These are phyloP conservation scores for Apostichopus japonicus DNA, from an alignment of 35 echinoderm and acorn worm species.

Conservation along the genomic window DNA sequence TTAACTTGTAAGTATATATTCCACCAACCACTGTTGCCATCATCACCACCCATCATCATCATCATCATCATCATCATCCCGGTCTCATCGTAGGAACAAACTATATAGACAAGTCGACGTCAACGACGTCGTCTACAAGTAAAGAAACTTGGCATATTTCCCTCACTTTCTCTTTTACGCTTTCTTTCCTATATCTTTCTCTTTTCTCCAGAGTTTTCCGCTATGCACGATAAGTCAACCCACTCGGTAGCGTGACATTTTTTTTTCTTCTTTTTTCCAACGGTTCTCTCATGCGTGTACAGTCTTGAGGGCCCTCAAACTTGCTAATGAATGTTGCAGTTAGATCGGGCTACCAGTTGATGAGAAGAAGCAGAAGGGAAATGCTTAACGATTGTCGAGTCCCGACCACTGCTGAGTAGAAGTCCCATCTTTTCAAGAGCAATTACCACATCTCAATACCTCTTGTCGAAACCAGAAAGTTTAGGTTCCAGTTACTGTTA, in stretches of 20 bases:
- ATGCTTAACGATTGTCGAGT: constrained; percentile 33
- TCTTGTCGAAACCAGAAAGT: constrained; percentile 37
- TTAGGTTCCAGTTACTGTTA: constrained; percentile 42
- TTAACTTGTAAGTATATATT: too few species aligned
- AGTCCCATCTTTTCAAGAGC: constrained; percentile 45
- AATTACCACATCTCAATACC: constrained; percentile 42
- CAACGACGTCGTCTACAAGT: too few species aligned
- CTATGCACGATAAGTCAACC: constrained; percentile 20
- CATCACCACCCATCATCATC: too few species aligned
- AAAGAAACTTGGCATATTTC: not conserved
- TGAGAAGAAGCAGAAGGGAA: not conserved
- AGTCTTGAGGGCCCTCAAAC: constrained; percentile 38
- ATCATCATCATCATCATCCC: too few species aligned
- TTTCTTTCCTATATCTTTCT: constrained; percentile 9
- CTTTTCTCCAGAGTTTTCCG: constrained; percentile 11
- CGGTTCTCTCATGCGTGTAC: constrained; percentile 34
- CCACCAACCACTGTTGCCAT: too few species aligned
- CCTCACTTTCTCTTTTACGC: not conserved
- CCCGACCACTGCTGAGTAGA: constrained; percentile 22
- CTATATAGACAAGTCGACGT: too few species aligned
- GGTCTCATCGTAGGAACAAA: too few species aligned
- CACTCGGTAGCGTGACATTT: constrained; percentile 43
- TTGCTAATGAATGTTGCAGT: constrained; percentile 48
- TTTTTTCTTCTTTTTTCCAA: not conserved
- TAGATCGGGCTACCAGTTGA: constrained; percentile 8